Conservation (phyloP, 1,140 invertebrate genomes). For the Physella acuta region DNA sequence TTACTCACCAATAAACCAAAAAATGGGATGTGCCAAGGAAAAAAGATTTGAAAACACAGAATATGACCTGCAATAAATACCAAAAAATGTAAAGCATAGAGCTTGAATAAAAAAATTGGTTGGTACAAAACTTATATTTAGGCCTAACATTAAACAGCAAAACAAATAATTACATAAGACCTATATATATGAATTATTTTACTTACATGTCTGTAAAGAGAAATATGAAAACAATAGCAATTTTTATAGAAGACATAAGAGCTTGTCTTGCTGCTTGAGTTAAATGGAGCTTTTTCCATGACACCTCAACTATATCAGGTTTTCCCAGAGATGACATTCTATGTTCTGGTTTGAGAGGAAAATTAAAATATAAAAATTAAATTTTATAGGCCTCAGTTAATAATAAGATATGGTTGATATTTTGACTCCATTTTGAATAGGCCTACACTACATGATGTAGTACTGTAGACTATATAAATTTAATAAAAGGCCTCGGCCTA, state of each 20-base stretch:
- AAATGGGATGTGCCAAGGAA: constrained; percentile 12
- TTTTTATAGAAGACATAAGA: constrained; percentile 24
- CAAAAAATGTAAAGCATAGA: neutral
- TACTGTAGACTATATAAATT: too few species aligned
- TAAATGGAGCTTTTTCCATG: constrained; percentile 27
- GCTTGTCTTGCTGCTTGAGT: constrained; percentile 24
- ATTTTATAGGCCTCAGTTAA: neutral
- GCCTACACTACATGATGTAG: too few species aligned
- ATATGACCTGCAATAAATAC: constrained; percentile 12
- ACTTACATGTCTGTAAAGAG: constrained; percentile 32
- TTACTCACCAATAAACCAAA: constrained; percentile 23
- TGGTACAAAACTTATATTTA: neutral
- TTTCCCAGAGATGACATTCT: neutral
- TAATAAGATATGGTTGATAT: neutral
- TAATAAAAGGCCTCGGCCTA: too few species aligned
- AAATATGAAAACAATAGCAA: constrained; percentile 22
- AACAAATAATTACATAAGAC: constrained; percentile 6
- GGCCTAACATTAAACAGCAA: constrained; percentile 16
- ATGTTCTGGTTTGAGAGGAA: neutral
- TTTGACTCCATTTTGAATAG: too few species aligned
- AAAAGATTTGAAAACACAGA: constrained; percentile 10
- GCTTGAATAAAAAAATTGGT: neutral
- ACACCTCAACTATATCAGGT: constrained; percentile 20
- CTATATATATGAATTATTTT: too few species aligned
- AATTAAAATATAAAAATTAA: neutral